These are phyloP conservation scores for Theodoxus fluviatilis DNA, from an alignment of 2,888 invertebrate genomes.

Conservation along the genomic window DNA sequence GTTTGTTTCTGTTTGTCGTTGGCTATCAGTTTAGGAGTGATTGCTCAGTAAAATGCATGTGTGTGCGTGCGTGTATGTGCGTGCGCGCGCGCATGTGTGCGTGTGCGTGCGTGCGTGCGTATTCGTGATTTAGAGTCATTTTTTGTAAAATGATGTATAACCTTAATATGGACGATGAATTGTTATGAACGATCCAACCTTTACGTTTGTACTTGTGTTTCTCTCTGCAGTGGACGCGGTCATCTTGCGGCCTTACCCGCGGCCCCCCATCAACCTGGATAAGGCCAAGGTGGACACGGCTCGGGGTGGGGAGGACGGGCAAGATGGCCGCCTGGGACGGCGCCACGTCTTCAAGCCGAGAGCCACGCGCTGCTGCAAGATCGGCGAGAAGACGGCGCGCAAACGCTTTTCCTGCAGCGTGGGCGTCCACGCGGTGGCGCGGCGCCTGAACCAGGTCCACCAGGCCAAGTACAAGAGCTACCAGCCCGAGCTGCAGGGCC, in stretches of 20 bases:
- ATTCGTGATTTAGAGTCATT: not conserved
- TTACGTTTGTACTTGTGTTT: not conserved
- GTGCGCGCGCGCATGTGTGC: slow-evolving; percentile 1
- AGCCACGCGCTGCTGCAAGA: slow-evolving; percentile 45
- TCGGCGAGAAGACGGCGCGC: slow-evolving; percentile 53
- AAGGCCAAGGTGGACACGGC: slow-evolving; percentile 6
- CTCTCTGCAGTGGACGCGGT: slow-evolving; percentile 24
- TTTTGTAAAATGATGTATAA: not conserved
- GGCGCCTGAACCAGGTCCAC: slow-evolving; percentile 34
- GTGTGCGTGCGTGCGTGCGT: not conserved
- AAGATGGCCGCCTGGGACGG: not conserved
- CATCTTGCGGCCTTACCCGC: slow-evolving; percentile 18
- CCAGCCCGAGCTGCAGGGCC: slow-evolving; percentile 6
- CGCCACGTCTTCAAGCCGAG: slow-evolving; percentile 40
- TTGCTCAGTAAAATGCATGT: no score
- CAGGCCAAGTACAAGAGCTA: slow-evolving; percentile 24
- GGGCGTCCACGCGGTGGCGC: slow-evolving; percentile 40
- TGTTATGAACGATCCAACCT: not conserved
- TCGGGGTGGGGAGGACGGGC: not conserved
- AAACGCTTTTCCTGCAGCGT: slow-evolving; percentile 46
- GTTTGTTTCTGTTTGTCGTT: no score
- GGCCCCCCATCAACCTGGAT: no score
- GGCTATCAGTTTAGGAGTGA: no score
- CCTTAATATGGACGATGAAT: not conserved
- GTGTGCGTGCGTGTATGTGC: not conserved